Conservation (phyloP, 1,140 invertebrate species). For the Heliconius himera region DNA sequence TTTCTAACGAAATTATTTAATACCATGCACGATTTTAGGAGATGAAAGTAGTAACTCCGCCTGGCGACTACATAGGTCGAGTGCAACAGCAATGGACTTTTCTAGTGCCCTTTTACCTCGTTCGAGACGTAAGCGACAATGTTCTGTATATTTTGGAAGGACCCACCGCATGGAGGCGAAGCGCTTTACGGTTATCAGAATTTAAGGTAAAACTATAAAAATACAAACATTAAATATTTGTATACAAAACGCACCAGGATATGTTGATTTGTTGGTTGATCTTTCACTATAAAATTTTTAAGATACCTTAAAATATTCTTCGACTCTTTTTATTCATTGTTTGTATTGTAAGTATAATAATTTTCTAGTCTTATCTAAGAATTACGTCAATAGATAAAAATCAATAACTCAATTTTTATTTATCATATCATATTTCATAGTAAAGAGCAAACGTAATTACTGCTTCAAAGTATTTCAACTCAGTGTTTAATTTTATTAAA, state of each 20-base stretch:
- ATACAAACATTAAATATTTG: neutral
- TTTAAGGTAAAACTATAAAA: conserved; percentile 59
- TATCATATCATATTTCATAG: neutral
- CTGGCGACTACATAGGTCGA: conserved; percentile 82
- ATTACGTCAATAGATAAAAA: conserved; percentile 2
- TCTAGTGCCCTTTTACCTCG: conserved; percentile 77
- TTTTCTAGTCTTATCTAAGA: neutral
- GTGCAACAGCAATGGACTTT: conserved; percentile 81
- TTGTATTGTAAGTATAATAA: neutral
- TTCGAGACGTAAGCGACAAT: conserved; percentile 75
- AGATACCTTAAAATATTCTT: too few relatives aligned
- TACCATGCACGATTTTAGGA: conserved; percentile 52
- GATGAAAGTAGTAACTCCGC: conserved; percentile 81
- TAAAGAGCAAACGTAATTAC: neutral
- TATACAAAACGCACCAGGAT: too few relatives aligned
- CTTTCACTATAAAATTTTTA: too few relatives aligned
- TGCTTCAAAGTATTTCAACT: neutral
- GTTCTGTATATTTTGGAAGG: conserved; percentile 82
- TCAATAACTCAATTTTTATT: neutral
- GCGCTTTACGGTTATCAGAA: conserved; percentile 59
- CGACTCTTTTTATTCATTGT: too few relatives aligned
- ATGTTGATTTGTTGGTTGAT: too few relatives aligned
- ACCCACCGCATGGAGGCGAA: conserved; percentile 61
- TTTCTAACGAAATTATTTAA: too few relatives aligned
- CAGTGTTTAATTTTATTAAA: too few relatives aligned